Base-by-base conservation (phyloP, 2,113 vertebrate species). In the Chunga burmeisteri region DNA sequence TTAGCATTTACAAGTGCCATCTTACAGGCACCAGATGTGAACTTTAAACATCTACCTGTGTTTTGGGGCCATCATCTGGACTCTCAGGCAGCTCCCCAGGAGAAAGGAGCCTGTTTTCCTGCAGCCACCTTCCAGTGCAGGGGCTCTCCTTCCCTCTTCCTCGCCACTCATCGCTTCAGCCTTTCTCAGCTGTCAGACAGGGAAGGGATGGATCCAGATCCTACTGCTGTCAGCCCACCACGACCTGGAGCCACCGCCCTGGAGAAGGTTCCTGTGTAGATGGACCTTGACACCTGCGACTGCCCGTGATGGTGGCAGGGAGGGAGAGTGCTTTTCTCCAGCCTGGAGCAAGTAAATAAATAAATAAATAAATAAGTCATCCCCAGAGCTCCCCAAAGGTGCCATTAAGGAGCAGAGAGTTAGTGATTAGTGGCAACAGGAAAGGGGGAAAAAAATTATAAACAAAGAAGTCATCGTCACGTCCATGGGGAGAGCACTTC, bases 381-480 rank as follows among this genome's bases (percentile, higher is more conserved):
- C 36, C 75, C 63, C 56, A 34, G 85, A 66, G 91, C 66, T 96
- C 94, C 91, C 96, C 96, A 94, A 96, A 96, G 96, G 95, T 95
- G 96, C 91, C 95, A 95, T 97, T 95, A 92, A 90, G 47, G 55
- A 94, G 93, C 82, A 44, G 78, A 82, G 94, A 96, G 86, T 86
- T 42, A 36, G 94, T 86, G 96, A 97, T 96, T 92, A 97, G 97
- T 38, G 91, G 72, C 97, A 97, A 94, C 96, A 97, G 96, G 94
- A 97, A 97, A 94, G 81, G 79, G 81, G 79, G 77, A 12, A 14
- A 70, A 95, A 93, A 95, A 83, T 55, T 8, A 95, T 86, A 96
- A 97, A 97, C 95, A 96, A 96, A 97, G 97, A 95, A 97, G 95
- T 96, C 93, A 96, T 96, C 2, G 47, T 16, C 22, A 6, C n/a